Percentiles rank a stretch among this genome's conserved stretches.
Evolutionary conservation across 2,888 invertebrate species (phyloP).

Genomic region (Nebria brevicollis): DNA sequence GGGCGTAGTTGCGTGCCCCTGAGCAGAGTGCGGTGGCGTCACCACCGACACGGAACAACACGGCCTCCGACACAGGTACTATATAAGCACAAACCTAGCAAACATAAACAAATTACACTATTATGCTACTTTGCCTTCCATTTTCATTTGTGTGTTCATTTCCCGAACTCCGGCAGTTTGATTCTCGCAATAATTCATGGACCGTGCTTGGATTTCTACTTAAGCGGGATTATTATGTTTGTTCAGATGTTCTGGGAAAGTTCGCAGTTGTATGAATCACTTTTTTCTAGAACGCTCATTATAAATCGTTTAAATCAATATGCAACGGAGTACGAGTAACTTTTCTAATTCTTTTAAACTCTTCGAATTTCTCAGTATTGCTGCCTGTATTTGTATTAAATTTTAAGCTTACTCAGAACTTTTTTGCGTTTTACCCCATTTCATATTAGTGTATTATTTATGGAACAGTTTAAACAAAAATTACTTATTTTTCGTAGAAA

Average conservation of each 20-base stretch:
- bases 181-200: neutral
- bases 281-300: neutral
- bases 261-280: neutral
- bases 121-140: neutral
- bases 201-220: neutral
- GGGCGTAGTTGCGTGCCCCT: conserved; percentile 33
- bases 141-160: neutral
- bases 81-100: conserved; percentile 23
- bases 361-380: no score
- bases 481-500: no score
- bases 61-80: conserved; percentile 64
- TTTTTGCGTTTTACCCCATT: no score
- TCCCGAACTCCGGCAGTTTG: neutral
- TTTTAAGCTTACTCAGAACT: no score
- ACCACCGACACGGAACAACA: conserved; percentile 63
- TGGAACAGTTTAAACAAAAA: no score
- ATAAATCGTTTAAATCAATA: neutral
- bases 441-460: no score
- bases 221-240: neutral
- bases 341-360: neutral
- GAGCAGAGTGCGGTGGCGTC: conserved; percentile 56
- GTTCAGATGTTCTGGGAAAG: neutral
- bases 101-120: neutral
- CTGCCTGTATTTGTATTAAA: no score
- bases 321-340: neutral